Percentiles rank a stretch among this genome's conserved stretches.
These are phyloP conservation scores for Cheilinus undulatus DNA, from an alignment of 2,113 vertebrate species.

Conservation along the genomic window DNA sequence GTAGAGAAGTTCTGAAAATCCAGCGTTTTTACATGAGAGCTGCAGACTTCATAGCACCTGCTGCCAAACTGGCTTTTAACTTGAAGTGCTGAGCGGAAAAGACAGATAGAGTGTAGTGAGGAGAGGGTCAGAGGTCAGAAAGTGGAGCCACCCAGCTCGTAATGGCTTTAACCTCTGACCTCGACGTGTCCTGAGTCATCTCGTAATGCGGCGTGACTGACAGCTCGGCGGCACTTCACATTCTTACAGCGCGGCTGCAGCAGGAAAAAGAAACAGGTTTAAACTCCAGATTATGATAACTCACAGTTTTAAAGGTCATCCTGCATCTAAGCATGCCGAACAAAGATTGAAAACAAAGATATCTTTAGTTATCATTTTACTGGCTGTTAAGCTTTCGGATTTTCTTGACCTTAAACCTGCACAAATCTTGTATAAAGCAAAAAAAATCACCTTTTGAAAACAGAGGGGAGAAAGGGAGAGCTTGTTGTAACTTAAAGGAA, in stretches of 20 bases:
- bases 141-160: constrained; percentile 76
- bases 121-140: constrained; percentile 69
- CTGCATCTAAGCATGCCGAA: too few species aligned
- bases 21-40: not conserved
- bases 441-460: too few species aligned
- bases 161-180: constrained; percentile 85
- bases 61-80: constrained; percentile 33
- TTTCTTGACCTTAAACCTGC: too few species aligned
- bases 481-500: too few species aligned
- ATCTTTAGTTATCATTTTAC: too few species aligned
- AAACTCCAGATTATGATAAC: not conserved
- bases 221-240: constrained; percentile 51
- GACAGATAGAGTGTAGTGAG: constrained; percentile 58
- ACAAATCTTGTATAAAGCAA: too few species aligned
- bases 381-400: too few species aligned
- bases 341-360: too few species aligned
- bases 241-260: constrained; percentile 54
- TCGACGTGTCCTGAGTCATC: constrained; percentile 51
- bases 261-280: not conserved
- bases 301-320: not conserved
- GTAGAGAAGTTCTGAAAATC: constrained; percentile 10
- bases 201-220: constrained; percentile 76
- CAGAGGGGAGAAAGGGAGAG: too few species aligned
- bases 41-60: constrained; percentile 46
- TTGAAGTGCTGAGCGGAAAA: constrained; percentile 35